Conservation (phyloP, 2,888 invertebrate species). For the Megastigmus dorsalis region DNA sequence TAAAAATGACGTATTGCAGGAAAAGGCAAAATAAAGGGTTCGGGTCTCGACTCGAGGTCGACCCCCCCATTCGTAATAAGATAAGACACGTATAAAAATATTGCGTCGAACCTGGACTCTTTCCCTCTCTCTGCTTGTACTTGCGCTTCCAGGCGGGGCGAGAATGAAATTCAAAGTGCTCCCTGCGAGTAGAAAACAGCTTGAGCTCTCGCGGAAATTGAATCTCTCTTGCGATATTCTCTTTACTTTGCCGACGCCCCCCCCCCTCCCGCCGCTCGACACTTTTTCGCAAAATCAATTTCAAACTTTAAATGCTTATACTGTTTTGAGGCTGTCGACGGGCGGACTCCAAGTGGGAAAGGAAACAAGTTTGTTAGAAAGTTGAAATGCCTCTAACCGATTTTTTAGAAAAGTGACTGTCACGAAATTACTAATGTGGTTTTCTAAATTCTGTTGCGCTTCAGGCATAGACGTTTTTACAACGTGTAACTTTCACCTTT, state of each 20-base stretch:
- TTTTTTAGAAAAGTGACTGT: conserved; percentile 1
- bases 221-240: conserved; percentile 28
- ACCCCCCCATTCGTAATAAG: conserved; percentile 29
- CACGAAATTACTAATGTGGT: not conserved
- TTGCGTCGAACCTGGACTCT: conserved; percentile 1
- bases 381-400: not conserved
- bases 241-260: conserved; percentile 5
- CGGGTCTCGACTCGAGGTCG: too few relatives aligned
- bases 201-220: conserved; percentile 26
- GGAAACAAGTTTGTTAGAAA: conserved; percentile 3
- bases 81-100: conserved; percentile 24
- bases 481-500: too few relatives aligned
- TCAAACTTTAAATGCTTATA: conserved; percentile 27
- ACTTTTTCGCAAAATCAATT: conserved; percentile 31
- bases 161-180: conserved; percentile 32
- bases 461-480: not conserved
- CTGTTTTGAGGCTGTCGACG: conserved; percentile 25
- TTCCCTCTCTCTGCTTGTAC: not conserved
- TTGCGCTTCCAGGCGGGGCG: too few relatives aligned
- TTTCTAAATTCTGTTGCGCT: not conserved
- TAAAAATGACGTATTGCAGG: not conserved
- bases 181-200: not conserved
- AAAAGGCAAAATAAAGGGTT: not conserved
- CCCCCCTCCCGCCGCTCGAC: not conserved
- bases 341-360: not conserved